Evolutionary conservation across 2,113 vertebrate genomes (phyloP).

Genomic region (Todiramphus chloris): DNA sequence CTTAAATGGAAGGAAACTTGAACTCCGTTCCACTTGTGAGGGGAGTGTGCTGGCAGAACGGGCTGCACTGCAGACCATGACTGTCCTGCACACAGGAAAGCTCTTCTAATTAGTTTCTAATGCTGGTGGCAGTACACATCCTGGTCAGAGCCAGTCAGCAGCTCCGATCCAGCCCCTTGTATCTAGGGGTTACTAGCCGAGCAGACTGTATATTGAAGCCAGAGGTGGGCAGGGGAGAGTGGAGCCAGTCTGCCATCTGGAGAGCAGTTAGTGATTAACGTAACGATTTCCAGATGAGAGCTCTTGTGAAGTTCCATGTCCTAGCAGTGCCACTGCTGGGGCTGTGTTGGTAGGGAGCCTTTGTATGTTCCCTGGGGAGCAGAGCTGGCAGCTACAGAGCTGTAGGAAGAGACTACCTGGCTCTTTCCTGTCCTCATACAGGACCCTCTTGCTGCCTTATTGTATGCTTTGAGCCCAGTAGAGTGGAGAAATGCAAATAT

Average conservation of each 20-base stretch:
- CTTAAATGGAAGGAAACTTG: background rate
- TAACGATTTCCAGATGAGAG: constrained; percentile 61
- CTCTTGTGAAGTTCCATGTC: background rate
- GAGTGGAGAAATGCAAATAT: background rate
- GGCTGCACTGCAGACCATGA: background rate
- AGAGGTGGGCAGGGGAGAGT: constrained; percentile 46
- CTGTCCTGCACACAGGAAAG: background rate
- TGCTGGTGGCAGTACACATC: background rate
- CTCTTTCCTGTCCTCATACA: background rate
- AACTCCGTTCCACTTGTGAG: background rate
- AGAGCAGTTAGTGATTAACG: background rate
- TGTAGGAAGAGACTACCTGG: background rate
- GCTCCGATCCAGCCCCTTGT: background rate
- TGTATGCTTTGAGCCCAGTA: background rate
- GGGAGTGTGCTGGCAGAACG: fast-evolving
- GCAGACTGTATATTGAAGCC: constrained; percentile 8
- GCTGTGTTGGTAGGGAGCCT: background rate
- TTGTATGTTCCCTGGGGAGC: background rate
- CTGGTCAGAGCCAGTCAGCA: background rate
- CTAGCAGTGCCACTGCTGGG: background rate
- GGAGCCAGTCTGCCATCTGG: constrained; percentile 42
- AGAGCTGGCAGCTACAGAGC: background rate
- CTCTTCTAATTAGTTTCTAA: constrained; percentile 31
- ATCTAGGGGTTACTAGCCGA: background rate
- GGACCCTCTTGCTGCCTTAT: background rate